These are phyloP conservation scores for Mesoclemmys tuberculata DNA, from an alignment of 2,113 vertebrate genomes.

Conservation along the genomic window DNA sequence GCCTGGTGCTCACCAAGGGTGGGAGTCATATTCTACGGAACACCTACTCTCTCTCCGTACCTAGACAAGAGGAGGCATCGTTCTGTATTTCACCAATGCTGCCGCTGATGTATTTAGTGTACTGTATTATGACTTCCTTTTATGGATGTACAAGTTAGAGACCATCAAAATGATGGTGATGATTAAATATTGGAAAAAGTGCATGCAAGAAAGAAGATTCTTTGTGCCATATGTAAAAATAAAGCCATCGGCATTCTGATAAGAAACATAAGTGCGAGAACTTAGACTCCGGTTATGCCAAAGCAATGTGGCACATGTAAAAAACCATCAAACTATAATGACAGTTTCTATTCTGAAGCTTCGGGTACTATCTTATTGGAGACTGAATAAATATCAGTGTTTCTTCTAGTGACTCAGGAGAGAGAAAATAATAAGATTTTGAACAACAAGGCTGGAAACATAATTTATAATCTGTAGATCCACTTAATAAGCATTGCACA, in stretches of 20 bases:
- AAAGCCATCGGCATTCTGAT: background rate
- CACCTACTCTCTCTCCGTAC: too few species aligned
- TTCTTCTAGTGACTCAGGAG: background rate
- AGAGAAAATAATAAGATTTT: slow-evolving; percentile 15
- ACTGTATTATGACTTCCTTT: background rate
- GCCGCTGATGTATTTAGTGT: background rate
- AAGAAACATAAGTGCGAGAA: background rate
- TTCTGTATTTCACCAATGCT: background rate
- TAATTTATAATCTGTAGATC: slow-evolving; percentile 21
- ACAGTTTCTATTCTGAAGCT: background rate
- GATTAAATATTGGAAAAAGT: background rate
- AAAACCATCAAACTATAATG: background rate
- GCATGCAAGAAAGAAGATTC: background rate
- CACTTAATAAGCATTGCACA: background rate
- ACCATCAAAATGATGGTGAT: background rate
- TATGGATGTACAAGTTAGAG: background rate
- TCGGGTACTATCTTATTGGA: background rate
- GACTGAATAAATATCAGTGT: background rate
- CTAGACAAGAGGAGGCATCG: background rate
- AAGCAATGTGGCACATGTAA: background rate
- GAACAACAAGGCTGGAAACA: background rate
- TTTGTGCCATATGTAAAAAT: background rate
- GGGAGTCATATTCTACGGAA: background rate
- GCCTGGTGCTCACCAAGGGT: background rate
- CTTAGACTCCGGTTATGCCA: background rate